These are phyloP conservation scores for Oikopleura dioica DNA, from an alignment of 23 tunicate genomes.

Conservation along the genomic window DNA sequence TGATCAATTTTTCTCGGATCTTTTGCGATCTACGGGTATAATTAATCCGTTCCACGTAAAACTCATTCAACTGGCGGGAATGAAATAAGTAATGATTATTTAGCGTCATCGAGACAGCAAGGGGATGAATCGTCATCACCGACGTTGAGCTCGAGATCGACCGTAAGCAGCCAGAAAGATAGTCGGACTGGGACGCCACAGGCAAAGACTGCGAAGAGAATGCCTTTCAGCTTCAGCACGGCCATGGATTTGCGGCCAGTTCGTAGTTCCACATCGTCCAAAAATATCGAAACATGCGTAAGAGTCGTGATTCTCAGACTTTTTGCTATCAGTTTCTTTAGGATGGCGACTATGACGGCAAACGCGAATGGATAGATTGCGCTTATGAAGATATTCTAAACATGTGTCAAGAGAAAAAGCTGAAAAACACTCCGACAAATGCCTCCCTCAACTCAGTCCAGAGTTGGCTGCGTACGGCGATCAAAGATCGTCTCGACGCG, in stretches of 20 bases:
- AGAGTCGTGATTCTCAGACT: neutral
- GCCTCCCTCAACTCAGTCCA: neutral
- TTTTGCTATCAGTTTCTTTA: neutral
- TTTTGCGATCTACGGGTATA: too few species aligned
- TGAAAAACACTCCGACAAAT: neutral
- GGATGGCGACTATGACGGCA: neutral
- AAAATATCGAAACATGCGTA: too few species aligned
- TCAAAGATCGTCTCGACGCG: neutral
- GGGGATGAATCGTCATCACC: neutral
- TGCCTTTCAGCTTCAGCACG: neutral
- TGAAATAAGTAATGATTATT: too few species aligned
- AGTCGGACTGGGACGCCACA: too few species aligned
- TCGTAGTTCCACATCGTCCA: neutral
- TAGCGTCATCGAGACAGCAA: neutral
- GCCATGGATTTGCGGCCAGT: slow-evolving; percentile 10
- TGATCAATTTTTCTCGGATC: too few species aligned
- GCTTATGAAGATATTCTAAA: neutral
- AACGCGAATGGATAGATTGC: neutral
- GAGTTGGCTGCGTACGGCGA: neutral
- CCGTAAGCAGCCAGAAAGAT: too few species aligned
- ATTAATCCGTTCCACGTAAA: too few species aligned
- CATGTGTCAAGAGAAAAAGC: neutral
- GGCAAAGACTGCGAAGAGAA: neutral
- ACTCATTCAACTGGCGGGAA: too few species aligned
- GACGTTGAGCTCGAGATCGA: slow-evolving; percentile 4